Percentiles rank a stretch among this genome's conserved stretches.
phyloP scores from a whole-genome alignment of 2,113 vertebrate species.

The Pelmatolapia mariae region DNA sequence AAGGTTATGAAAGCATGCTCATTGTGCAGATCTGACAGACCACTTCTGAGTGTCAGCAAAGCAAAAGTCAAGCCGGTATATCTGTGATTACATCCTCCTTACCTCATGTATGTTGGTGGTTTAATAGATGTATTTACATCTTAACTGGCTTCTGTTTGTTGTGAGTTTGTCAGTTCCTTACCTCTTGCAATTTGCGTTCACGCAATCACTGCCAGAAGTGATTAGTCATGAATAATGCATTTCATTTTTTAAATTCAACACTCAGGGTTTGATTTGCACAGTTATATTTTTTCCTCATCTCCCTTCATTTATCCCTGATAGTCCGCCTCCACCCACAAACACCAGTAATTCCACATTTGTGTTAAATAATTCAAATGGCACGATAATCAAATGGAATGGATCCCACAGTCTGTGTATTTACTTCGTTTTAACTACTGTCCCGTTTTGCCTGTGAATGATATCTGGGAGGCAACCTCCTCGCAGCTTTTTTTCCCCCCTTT shows the following conservation, averaged over 20 bases:
- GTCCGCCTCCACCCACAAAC: constrained; percentile 16
- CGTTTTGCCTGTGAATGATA: constrained; percentile 15
- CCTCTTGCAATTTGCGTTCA: constrained; percentile 41
- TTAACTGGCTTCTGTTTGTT: constrained; percentile 28
- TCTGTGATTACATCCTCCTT: background rate
- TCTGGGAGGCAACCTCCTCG: constrained; percentile 1
- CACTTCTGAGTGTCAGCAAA: background rate
- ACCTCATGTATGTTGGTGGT: background rate
- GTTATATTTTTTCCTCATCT: constrained; percentile 43
- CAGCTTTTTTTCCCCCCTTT: accelerated
- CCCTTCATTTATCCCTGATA: constrained; percentile 5
- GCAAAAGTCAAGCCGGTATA: constrained; percentile 13
- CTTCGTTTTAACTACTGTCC: constrained; percentile 17
- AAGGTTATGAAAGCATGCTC: background rate
- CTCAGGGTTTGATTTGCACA: constrained; percentile 52
- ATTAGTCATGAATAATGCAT: constrained; percentile 67
- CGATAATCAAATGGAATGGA: constrained; percentile 49
- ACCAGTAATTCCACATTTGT: constrained; percentile 16
- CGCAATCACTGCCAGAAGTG: constrained; percentile 57
- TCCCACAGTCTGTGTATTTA: constrained; percentile 20
- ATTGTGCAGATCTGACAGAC: background rate
- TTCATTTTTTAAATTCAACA: constrained; percentile 46
- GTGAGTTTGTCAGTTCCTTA: constrained; percentile 27
- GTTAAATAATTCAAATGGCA: constrained; percentile 56
- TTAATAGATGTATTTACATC: constrained; percentile 41